A percentile compares a stretch with the other conserved stretches of the same genome.
Conservation (phyloP, 2,113 vertebrate species). For the Corythornis madagascariensis region DNA sequence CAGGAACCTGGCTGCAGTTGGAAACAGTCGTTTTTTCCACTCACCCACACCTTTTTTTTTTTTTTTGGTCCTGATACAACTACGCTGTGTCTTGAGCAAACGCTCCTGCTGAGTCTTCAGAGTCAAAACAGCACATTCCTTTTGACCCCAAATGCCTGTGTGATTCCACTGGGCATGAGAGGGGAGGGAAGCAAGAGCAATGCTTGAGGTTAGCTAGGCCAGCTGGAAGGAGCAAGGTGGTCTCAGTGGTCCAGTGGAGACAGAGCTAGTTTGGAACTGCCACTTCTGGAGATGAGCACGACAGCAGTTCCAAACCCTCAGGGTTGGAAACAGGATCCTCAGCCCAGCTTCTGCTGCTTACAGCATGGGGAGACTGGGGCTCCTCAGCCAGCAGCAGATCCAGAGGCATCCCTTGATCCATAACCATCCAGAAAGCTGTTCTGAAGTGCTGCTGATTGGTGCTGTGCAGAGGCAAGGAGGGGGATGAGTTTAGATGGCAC, state of each 20-base stretch:
- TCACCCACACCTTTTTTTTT: neutral
- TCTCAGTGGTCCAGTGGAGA: conserved; percentile 2
- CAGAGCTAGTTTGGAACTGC: neutral
- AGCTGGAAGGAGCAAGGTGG: neutral
- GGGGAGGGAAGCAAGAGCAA: neutral
- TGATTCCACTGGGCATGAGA: neutral
- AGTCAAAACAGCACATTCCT: conserved; percentile 37
- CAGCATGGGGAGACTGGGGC: accelerated
- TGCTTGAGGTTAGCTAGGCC: neutral
- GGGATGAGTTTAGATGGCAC: neutral
- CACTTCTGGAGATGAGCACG: neutral
- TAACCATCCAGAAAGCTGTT: accelerated
- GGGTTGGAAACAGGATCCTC: neutral
- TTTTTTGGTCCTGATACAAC: neutral
- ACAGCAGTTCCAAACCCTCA: neutral
- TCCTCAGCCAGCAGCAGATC: accelerated
- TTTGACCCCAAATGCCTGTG: neutral
- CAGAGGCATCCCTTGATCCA: neutral
- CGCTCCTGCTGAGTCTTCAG: neutral
- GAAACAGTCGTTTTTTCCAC: neutral
- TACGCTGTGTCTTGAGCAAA: neutral
- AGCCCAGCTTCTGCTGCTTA: neutral
- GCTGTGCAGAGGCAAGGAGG: neutral
- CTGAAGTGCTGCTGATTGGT: neutral
- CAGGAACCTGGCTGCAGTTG: neutral